phyloP scores from a whole-genome alignment of 2,888 invertebrate species.

The Heliconius ismenius region DNA sequence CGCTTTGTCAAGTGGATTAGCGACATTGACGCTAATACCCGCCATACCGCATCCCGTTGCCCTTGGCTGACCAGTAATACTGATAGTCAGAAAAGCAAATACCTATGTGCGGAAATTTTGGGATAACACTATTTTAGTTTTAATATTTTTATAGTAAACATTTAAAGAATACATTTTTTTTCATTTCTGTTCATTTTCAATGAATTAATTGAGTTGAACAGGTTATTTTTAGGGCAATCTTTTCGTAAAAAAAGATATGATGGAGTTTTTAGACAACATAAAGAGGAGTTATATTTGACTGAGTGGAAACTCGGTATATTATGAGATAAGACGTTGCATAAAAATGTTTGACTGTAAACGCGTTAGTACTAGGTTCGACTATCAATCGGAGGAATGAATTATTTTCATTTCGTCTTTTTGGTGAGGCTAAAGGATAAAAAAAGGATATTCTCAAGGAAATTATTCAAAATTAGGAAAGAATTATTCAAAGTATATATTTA shows the following conservation, averaged over 20 bases:
- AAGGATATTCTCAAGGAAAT: background rate
- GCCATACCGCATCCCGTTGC: slow-evolving; percentile 43
- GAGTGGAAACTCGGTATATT: too few species aligned
- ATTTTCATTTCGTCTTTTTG: too few species aligned
- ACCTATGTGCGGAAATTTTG: background rate
- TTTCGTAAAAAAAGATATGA: background rate
- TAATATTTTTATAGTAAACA: background rate
- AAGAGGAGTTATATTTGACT: too few species aligned
- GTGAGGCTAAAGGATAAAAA: too few species aligned
- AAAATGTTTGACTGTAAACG: background rate
- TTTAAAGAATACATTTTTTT: background rate
- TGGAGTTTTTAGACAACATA: background rate
- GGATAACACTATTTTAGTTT: background rate
- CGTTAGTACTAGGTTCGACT: too few species aligned
- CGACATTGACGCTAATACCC: slow-evolving; percentile 39
- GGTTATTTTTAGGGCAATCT: background rate
- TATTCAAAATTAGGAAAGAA: too few species aligned
- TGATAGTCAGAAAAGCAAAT: slow-evolving; percentile 28
- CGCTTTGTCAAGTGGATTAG: slow-evolving; percentile 37
- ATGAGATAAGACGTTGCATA: background rate
- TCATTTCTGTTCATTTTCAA: background rate
- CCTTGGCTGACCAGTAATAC: slow-evolving; percentile 40
- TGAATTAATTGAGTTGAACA: background rate
- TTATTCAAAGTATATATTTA: background rate
- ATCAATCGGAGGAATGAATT: too few species aligned